A percentile compares a stretch with the other conserved stretches of the same genome.
Conservation (phyloP, 2,888 invertebrate species). For the Portevinia maculata region DNA sequence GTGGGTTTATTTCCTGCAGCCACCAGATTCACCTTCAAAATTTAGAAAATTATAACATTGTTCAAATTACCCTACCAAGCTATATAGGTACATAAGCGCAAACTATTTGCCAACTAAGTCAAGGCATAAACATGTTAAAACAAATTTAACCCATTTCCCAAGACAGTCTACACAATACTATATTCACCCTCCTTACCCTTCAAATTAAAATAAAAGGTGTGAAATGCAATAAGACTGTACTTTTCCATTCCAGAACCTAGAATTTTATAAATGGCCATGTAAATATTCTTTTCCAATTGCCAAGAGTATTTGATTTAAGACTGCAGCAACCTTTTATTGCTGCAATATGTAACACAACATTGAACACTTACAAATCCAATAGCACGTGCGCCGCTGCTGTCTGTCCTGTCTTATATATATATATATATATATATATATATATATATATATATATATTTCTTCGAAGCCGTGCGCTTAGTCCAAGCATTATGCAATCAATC, state of each 20-base stretch:
- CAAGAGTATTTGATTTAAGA: conserved; percentile 43
- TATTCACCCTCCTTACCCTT: too few relatives aligned
- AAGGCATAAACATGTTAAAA: too few relatives aligned
- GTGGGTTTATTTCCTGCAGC: too few relatives aligned
- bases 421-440: too few relatives aligned
- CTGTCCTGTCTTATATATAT: conserved; percentile 33
- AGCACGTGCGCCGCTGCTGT: not conserved
- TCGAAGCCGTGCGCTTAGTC: not conserved
- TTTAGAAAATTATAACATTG: too few relatives aligned
- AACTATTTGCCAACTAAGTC: too few relatives aligned
- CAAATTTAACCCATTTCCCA: too few relatives aligned
- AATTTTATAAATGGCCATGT: conserved; percentile 24
- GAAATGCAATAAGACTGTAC: not conserved
- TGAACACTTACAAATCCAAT: conserved; percentile 38
- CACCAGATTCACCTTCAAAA: too few relatives aligned
- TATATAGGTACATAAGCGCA: too few relatives aligned
- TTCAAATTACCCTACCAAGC: too few relatives aligned
- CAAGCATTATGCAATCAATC: conserved; percentile 38
- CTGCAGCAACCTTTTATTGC: conserved; percentile 30
- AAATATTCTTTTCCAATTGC: conserved; percentile 17
- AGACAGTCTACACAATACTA: too few relatives aligned
- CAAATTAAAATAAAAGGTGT: not conserved
- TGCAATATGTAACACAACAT: conserved; percentile 28
- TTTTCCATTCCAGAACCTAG: conserved; percentile 15
- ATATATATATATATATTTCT: conserved; percentile 25